A percentile compares a stretch with the other conserved stretches of the same genome.
Evolutionary conservation across 2,113 vertebrate species (phyloP).

Genomic region (Sterrhoptilus dennistouni): DNA sequence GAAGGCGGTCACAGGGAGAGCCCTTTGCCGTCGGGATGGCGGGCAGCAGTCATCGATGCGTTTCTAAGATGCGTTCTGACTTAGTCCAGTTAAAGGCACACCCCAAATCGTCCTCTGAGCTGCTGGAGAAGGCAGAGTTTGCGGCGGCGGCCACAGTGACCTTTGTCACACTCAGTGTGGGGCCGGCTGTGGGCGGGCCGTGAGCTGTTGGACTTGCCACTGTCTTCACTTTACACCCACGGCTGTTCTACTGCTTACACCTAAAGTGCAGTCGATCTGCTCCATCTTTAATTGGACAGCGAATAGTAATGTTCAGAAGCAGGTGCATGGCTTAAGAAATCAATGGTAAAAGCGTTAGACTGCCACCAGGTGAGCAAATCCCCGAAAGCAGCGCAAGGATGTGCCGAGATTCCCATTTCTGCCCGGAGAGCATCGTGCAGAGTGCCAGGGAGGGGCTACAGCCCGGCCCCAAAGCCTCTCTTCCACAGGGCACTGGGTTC

Average conservation of each 20-base stretch:
- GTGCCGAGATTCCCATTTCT: accelerated
- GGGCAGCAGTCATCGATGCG: not conserved
- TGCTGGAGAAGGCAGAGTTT: not conserved
- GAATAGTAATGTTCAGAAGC: not conserved
- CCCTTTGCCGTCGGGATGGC: not conserved
- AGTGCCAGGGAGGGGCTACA: not conserved
- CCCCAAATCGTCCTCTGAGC: too few relatives aligned
- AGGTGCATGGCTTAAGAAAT: accelerated
- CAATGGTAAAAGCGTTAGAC: accelerated
- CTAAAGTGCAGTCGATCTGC: accelerated
- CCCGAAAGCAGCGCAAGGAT: accelerated
- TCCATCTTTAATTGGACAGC: not conserved
- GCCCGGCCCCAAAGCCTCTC: accelerated
- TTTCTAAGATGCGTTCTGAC: not conserved
- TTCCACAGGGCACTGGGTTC: accelerated
- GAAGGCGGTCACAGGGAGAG: accelerated
- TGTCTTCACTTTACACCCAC: accelerated
- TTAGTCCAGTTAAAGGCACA: not conserved
- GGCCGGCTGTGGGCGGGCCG: not conserved
- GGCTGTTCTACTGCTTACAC: accelerated
- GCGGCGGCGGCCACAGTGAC: accelerated
- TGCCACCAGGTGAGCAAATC: accelerated
- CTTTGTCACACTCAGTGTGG: not conserved
- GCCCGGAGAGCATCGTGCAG: accelerated
- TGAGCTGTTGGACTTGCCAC: accelerated